Evolutionary conservation across 2,888 invertebrate genomes (phyloP).

Genomic region (Aphodius sticticus): DNA sequence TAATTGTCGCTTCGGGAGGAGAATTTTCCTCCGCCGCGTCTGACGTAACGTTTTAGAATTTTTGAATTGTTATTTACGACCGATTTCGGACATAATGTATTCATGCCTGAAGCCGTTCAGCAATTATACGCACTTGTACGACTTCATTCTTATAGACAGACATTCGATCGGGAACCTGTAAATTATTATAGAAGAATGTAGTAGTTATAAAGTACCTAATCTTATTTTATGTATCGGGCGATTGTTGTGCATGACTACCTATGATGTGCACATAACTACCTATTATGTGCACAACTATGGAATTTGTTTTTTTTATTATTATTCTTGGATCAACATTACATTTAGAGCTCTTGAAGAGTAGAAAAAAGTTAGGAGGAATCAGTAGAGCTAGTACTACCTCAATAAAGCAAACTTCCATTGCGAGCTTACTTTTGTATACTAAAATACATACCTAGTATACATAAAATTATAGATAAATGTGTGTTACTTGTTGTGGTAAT

Average conservation of each 20-base stretch:
- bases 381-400: too few relatives aligned
- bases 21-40: background rate
- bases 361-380: too few relatives aligned
- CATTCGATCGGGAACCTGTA: background rate
- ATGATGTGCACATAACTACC: too few relatives aligned
- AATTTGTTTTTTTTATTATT: too few relatives aligned
- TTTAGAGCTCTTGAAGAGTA: too few relatives aligned
- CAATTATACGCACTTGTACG: conserved; percentile 4
- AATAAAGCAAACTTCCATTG: too few relatives aligned
- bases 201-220: background rate
- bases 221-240: background rate
- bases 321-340: too few relatives aligned
- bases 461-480: too few relatives aligned
- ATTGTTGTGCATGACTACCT: background rate
- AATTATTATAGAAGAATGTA: background rate
- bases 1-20: background rate
- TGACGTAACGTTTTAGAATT: background rate
- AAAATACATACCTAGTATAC: too few relatives aligned
- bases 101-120: background rate
- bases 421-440: too few relatives aligned
- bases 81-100: conserved; percentile 4
- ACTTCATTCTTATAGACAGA: background rate
- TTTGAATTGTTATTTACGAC: conserved; percentile 4
- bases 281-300: too few relatives aligned
- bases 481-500: too few relatives aligned